Evolutionary conservation across 1,140 invertebrate genomes (phyloP).

Genomic region (Heliconius nattereri): DNA sequence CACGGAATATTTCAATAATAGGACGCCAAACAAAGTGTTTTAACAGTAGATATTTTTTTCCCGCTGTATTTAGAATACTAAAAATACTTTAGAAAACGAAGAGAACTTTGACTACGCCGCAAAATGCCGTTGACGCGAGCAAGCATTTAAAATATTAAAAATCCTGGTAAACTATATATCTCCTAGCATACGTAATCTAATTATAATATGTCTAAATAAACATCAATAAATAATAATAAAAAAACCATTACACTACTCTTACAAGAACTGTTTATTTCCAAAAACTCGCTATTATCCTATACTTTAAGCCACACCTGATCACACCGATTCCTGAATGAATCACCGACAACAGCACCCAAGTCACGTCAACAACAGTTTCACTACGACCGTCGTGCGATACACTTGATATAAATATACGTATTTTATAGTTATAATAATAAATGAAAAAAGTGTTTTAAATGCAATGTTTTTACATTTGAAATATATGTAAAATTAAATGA

Average conservation of each 20-base stretch:
- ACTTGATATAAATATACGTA: not conserved
- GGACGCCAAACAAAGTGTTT: no score
- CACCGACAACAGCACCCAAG: slow-evolving; percentile 25
- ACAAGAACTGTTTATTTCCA: not conserved
- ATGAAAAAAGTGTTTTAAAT: not conserved
- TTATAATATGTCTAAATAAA: not conserved
- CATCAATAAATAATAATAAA: not conserved
- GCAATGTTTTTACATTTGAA: not conserved
- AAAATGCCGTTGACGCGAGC: no score
- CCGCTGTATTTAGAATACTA: no score
- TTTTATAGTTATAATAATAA: not conserved
- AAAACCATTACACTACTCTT: not conserved
- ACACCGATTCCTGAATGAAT: slow-evolving; percentile 36
- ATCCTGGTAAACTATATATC: no score
- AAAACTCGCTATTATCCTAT: not conserved
- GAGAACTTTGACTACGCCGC: no score
- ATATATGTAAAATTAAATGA: not conserved
- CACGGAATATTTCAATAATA: no score
- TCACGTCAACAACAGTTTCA: slow-evolving; percentile 38
- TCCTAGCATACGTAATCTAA: not conserved
- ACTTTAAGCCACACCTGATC: not conserved
- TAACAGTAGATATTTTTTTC: no score
- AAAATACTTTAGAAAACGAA: no score
- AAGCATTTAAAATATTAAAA: no score
- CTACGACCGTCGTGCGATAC: slow-evolving; percentile 23